phyloP scores from a whole-genome alignment of 1,140 invertebrate genomes.

The Heliconius hewitsoni region DNA sequence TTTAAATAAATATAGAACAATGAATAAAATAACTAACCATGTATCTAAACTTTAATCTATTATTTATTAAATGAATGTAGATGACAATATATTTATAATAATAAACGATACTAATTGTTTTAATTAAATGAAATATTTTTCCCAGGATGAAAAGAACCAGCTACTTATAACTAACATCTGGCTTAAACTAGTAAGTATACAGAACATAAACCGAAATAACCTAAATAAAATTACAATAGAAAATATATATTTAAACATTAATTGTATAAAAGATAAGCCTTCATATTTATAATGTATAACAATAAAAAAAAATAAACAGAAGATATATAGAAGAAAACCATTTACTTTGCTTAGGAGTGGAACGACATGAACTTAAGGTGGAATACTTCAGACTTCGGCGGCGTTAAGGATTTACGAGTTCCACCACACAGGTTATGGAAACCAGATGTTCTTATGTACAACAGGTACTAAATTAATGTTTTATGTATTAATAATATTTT shows the following conservation, averaged over 20 bases:
- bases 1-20: no score
- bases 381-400: conserved; percentile 97
- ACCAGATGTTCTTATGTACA: conserved; percentile 99
- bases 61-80: no score
- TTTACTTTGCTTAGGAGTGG: conserved; percentile 90
- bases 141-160: conserved; percentile 96
- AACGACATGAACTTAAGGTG: conserved; percentile 98
- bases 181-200: conserved; percentile 85
- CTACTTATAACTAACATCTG: conserved; percentile 96
- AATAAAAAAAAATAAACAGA: not conserved
- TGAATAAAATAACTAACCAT: no score
- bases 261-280: no score
- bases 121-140: conserved; percentile 46
- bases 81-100: not conserved
- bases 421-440: conserved; percentile 98
- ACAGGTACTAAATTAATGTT: conserved; percentile 88
- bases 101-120: not conserved
- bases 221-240: conserved; percentile 17
- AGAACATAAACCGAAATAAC: conserved; percentile 15
- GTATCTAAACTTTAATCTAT: no score
- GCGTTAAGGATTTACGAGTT: conserved; percentile 97
- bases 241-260: not conserved
- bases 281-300: no score
- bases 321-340: not conserved
- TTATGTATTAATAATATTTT: not conserved